Base-by-base conservation (phyloP, 2,888 invertebrate species). In the Netelia fuscicornis region DNA sequence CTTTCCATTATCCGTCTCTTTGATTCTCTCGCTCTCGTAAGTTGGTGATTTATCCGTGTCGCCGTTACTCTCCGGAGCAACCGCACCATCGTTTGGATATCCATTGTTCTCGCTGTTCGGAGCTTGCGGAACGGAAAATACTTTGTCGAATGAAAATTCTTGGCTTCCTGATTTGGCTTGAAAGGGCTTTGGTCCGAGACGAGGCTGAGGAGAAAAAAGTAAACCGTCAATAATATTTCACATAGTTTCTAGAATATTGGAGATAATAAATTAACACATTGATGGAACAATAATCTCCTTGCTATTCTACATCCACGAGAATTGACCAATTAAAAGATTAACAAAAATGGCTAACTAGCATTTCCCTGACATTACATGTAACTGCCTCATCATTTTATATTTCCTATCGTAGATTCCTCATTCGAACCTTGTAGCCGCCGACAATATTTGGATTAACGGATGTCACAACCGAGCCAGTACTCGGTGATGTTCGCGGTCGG, bases 101-200 rank as follows among this genome's bases (percentile, higher is more conserved):
- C 93, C 93, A 74, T 93, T 93, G 30, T 91, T 92, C n/a, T 93
- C 93, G 54, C 25, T 91, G 42, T 91, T 92, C 0, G 97, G 97
- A 0, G 96, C 97, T 1, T 96, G 95, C 0, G 97, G 97, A 8
- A 97, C 97, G 0, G 96, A 96, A 93, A 97, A 97, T 30, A 97
- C 97, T 92, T 97, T 97, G 92, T 97, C 97, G 90, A 97, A 97
- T 0, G 96, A 96, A 90, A 97, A 97, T 89, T 97, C 96, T 80
- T 96, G 97, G 89, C 95, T 96, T 83, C 96, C 95, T 3, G 96
- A 95, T 48, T 97, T 96, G 60, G 97, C 96, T 9, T 97, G 97
- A 93, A 98, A 98, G 37, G 97, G 97, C 93, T 97, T 98, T 56
- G 98, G 98, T 2, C 98, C 98, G 67, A 98, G 95, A 30, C 97